A percentile compares a stretch with the other conserved stretches of the same genome.
phyloP scores from a whole-genome alignment of 2,797 vertebrate species.

The Poeciliopsis turneri region DNA sequence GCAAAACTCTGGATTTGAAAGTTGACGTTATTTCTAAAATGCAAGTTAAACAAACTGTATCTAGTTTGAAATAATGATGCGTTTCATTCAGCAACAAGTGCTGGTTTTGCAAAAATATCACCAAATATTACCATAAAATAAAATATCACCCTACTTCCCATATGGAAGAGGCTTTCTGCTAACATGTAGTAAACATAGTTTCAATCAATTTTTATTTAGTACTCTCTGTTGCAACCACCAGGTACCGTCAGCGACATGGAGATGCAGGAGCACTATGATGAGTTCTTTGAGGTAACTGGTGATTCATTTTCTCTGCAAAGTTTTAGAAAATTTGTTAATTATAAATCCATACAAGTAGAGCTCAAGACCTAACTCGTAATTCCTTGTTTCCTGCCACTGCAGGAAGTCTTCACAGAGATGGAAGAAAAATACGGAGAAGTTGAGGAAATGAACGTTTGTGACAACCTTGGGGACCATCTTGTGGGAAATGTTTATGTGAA shows the following conservation, averaged over 20 bases:
- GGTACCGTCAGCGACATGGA: constrained; percentile 98
- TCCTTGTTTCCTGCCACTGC: neutral
- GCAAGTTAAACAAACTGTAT: neutral
- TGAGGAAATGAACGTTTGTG: constrained; percentile 99
- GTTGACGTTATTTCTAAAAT: neutral
- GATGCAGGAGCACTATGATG: constrained; percentile 99
- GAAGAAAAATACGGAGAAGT: constrained; percentile 99
- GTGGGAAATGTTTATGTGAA: constrained; percentile 99
- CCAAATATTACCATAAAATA: too few species aligned
- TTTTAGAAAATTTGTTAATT: neutral
- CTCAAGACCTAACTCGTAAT: neutral
- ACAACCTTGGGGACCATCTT: constrained; percentile 96
- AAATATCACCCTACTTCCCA: neutral
- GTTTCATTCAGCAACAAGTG: neutral
- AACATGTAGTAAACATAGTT: too few species aligned
- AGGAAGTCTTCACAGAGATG: constrained; percentile 99
- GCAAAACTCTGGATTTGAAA: neutral
- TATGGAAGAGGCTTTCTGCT: neutral
- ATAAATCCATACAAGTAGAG: neutral
- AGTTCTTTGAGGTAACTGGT: constrained; percentile 92
- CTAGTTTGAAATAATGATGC: neutral
- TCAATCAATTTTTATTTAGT: neutral
- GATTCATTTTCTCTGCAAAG: neutral
- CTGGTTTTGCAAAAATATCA: neutral
- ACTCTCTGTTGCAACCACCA: constrained; percentile 53